Base-by-base conservation (phyloP, 2,113 vertebrate genomes). In the Pterocles orientalis region DNA sequence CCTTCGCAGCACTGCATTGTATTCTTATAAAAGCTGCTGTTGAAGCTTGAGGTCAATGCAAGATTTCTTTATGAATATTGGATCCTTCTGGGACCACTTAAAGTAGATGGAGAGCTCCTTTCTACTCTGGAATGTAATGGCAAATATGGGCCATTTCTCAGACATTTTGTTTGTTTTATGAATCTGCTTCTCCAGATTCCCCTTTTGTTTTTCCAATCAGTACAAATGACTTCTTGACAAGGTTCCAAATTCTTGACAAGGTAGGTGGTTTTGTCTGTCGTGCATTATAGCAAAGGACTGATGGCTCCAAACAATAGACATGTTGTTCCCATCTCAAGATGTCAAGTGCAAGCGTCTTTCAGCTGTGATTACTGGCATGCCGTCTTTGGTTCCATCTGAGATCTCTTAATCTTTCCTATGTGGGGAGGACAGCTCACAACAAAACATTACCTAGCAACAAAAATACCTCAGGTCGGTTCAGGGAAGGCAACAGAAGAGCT, bases 371-470 rank as follows among this genome's bases (percentile, higher is more conserved):
- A 62, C 86, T 73, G 66, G 92, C 93, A 90, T 84, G 34, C 78
- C 8, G 56, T 87, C 95, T 87, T 87, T 76, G 78, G 83, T 82
- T 94, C 94, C 76, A 70, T 95, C 88, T 93, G 92, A 95, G 90
- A 95, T 96, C 92, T 95, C 96, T 95, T 96, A 91, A 92, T 90
- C 83, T 93, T 91, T 66, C 77, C 90, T 39, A 3, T 89, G 79
- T 73, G 90, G 69, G 92, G 84, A 97, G 92, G 89, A 94, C 81
- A 87, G 76, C 90, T 95, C 78, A 60, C 80, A 91, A 88, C 86
- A 97, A 64, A 82, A 95, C 75, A 96, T 92, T 92, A 96, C 95
- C 95, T 94, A 97, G 94, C 95, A 97, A 97, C 96, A 95, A 91
- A 94, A 94, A 92, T 95, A 96, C 78, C 76, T 90, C 75, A 95